Conservation (phyloP, 2,888 invertebrate genomes). For the Eupithecia abbreviata region DNA sequence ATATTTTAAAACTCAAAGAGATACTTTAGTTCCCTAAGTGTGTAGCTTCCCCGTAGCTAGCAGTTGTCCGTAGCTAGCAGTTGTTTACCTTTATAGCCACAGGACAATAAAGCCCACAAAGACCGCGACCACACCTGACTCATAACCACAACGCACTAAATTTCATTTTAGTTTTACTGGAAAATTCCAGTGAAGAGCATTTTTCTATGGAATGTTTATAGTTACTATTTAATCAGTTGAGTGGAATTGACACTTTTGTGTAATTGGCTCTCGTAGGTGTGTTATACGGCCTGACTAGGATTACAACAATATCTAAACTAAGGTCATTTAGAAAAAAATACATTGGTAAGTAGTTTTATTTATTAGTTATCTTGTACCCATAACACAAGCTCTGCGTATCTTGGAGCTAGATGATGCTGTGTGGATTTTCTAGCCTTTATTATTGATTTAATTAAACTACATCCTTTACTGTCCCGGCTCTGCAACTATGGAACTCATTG, state of each 20-base stretch:
- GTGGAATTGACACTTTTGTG: background rate
- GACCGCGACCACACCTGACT: background rate
- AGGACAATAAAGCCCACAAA: background rate
- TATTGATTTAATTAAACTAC: too few species aligned
- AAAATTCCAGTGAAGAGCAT: background rate
- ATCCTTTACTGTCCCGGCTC: too few species aligned
- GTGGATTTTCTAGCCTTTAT: too few species aligned
- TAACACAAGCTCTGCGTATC: too few species aligned
- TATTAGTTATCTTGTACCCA: too few species aligned
- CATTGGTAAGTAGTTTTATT: too few species aligned
- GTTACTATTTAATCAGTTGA: background rate
- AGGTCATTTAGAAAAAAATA: too few species aligned
- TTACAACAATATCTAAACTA: background rate
- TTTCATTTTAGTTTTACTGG: background rate
- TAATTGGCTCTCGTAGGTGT: background rate
- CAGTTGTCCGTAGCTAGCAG: background rate
- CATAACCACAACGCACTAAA: background rate
- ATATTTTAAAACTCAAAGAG: background rate
- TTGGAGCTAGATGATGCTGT: too few species aligned
- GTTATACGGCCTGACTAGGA: background rate
- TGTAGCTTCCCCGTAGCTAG: too few species aligned
- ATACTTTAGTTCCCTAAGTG: background rate
- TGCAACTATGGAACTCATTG: too few species aligned
- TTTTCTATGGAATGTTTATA: background rate
- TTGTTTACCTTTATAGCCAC: background rate